Evolutionary conservation across 2,113 vertebrate genomes (phyloP), one percentile per base, ranked within the genome.

Genomic region (Raphicerus campestris): DNA sequence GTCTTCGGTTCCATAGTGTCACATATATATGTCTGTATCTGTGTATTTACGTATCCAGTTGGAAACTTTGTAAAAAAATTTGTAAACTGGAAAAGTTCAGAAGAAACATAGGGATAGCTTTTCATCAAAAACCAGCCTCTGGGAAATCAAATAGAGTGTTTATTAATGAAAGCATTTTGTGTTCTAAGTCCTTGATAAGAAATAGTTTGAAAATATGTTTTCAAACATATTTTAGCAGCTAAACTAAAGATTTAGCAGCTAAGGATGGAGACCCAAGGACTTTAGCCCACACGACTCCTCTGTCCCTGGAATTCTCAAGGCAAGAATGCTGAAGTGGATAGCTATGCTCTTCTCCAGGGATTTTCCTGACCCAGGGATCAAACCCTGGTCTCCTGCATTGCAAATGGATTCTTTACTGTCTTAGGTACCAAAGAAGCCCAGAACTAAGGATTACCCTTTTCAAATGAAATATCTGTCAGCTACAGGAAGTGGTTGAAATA

Each of bases 41-140:
- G 0, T 93, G 19, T 89, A 28, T 80, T 7, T 60, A 1, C 78
- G 7, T 58, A 42, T 63, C 7, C 17, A 82, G 30, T 91, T 24
- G 13, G 47, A 63, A 63, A 32, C 30, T 32, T 32, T 32, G 30
- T 63, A 32, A 32, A 63, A 61, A 63, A 15, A 66, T 32, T 63
- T 78, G 13, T 70, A 93, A 86, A 32, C 80, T 70, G 19, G 35
- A 96, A 89, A 84, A 81, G 3, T 86, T 80, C 30, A 47, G 70
- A 56, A 73, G 45, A 96, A 92, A 78, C 14, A 24, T 10, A 83
- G 45, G 39, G 11, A 16, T 63, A 95, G 8, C 9, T 45, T 91
- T 63, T 94, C 53, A 73, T 97, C 51, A 89, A 88, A 94, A 95
- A 56, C 35, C n/a, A n/a, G 45, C n/a, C 39, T 90, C 47, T 97